Evolutionary conservation across 2,113 vertebrate genomes (phyloP).

Genomic region (Heterotilapia buettikoferi): DNA sequence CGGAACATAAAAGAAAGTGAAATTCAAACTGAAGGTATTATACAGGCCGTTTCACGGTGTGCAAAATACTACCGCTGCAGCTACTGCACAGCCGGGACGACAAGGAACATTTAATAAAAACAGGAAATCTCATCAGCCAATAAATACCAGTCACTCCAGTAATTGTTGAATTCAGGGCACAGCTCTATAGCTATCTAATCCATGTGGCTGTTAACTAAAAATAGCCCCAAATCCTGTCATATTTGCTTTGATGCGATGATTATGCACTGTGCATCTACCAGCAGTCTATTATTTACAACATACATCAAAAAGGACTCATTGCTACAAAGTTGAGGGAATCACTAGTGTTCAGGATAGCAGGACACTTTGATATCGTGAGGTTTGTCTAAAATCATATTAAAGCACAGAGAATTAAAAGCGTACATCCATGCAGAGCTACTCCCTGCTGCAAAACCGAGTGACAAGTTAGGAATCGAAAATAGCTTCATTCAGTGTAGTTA

Average conservation of each 20-base stretch:
- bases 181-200: constrained; percentile 30
- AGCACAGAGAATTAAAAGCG: background rate
- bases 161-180: constrained; percentile 51
- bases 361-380: background rate
- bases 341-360: background rate
- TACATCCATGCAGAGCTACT: background rate
- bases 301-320: background rate
- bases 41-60: background rate
- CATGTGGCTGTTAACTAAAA: constrained; percentile 36
- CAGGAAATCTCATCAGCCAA: constrained; percentile 3
- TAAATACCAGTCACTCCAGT: constrained; percentile 8
- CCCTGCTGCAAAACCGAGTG: background rate
- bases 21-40: background rate
- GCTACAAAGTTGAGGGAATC: background rate
- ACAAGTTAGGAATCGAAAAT: background rate
- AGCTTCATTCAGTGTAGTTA: background rate
- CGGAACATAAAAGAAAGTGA: background rate
- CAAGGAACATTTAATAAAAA: background rate
- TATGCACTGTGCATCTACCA: background rate
- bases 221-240: constrained; percentile 44
- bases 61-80: background rate
- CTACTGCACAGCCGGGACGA: background rate
- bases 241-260: constrained; percentile 26
- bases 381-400: background rate
- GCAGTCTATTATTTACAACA: background rate